A percentile compares a stretch with the other conserved stretches of the same genome.
phyloP scores from a whole-genome alignment of 1,140 invertebrate genomes.

The Ceratosolen fusciceps region DNA sequence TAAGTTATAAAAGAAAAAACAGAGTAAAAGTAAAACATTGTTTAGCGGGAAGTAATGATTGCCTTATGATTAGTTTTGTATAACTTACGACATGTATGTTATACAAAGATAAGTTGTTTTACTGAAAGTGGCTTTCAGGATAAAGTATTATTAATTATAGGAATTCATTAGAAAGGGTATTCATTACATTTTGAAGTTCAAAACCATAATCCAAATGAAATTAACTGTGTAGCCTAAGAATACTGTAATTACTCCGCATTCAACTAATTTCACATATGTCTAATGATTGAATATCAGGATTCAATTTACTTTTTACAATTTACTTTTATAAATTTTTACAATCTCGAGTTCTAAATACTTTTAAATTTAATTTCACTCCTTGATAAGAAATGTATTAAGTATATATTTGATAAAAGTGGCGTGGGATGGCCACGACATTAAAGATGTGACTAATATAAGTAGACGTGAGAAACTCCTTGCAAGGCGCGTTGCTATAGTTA shows the following conservation, averaged over 20 bases:
- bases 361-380: background rate
- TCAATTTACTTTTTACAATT: constrained; percentile 10
- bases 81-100: too few relatives aligned
- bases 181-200: background rate
- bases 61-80: too few relatives aligned
- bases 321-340: background rate
- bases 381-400: background rate
- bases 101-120: too few relatives aligned
- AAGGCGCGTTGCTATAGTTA: constrained; percentile 65
- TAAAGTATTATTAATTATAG: background rate
- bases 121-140: background rate
- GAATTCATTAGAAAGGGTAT: background rate
- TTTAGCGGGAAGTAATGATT: too few relatives aligned
- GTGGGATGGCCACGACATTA: constrained; percentile 53
- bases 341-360: background rate
- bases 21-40: too few relatives aligned
- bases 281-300: background rate
- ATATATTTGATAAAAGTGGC: constrained; percentile 21
- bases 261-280: constrained; percentile 1
- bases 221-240: background rate
- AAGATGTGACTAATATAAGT: constrained; percentile 61
- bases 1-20: too few relatives aligned
- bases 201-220: background rate
- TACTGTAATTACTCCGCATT: background rate
- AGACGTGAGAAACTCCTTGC: constrained; percentile 57